Conservation (phyloP, 2,113 vertebrate species). For the Megaleporinus macrocephalus region DNA sequence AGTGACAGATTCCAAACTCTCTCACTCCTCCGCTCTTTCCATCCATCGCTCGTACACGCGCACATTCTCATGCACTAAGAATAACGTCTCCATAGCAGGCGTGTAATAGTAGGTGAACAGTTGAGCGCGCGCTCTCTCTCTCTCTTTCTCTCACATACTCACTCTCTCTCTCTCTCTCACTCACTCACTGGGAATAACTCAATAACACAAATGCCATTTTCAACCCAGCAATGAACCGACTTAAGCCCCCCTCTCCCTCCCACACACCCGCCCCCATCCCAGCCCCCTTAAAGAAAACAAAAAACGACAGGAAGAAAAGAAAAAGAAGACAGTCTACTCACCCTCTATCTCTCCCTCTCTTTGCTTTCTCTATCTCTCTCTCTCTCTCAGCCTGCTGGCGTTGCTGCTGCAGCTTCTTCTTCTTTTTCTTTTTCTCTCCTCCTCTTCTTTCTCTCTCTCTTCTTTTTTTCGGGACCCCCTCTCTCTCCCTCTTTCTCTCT, state of each 20-base stretch:
- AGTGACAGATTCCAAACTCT: conserved; percentile 55
- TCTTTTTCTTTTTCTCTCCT: conserved; percentile 42
- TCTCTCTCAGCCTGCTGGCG: conserved; percentile 18
- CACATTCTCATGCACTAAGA: conserved; percentile 46
- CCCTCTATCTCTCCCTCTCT: conserved; percentile 49
- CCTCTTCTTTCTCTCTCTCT: conserved; percentile 43
- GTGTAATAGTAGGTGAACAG: conserved; percentile 44
- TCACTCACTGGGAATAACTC: conserved; percentile 8
- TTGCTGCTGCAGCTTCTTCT: conserved; percentile 49
- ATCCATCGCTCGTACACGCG: conserved; percentile 28
- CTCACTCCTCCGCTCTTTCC: conserved; percentile 35
- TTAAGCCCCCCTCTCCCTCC: conserved; percentile 12
- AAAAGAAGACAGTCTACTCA: conserved; percentile 58
- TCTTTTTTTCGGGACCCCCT: no score
- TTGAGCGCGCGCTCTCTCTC: neutral
- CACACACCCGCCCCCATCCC: neutral
- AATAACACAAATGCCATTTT: conserved; percentile 30
- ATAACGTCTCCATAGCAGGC: conserved; percentile 32
- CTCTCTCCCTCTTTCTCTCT: conserved; percentile 43
- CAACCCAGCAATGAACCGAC: neutral
- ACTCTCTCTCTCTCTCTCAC: no score
- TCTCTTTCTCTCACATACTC: conserved; percentile 12
- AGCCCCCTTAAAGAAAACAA: conserved; percentile 16
- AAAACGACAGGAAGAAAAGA: conserved; percentile 24
- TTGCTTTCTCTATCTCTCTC: conserved; percentile 26